phyloP scores from a whole-genome alignment of 2,113 vertebrate species.

The Notiomystis cincta region DNA sequence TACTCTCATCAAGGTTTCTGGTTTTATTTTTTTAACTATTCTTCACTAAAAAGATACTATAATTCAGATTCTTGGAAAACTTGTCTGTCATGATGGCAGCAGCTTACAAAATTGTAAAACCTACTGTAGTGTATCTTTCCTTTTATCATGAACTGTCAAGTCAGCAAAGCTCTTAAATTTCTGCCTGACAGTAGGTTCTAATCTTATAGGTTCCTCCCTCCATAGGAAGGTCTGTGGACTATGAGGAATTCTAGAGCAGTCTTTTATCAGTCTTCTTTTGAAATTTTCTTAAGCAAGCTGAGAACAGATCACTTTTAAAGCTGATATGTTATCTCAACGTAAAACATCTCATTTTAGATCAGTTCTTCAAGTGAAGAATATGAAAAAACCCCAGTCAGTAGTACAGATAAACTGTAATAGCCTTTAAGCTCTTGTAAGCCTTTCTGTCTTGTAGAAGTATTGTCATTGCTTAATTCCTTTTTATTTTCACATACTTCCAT shows the following conservation, averaged over 20 bases:
- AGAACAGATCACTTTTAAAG: not conserved
- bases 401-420: not conserved
- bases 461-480: not conserved
- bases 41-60: not conserved
- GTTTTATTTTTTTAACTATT: not conserved
- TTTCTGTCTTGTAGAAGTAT: not conserved
- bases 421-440: not conserved
- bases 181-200: not conserved
- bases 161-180: not conserved
- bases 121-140: not conserved
- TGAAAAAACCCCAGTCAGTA: not conserved
- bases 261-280: not conserved
- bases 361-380: not conserved
- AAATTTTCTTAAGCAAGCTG: not conserved
- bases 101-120: not conserved
- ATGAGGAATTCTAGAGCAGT: not conserved
- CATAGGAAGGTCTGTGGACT: not conserved
- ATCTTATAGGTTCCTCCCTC: not conserved
- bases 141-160: not conserved
- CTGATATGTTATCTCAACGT: fast-evolving
- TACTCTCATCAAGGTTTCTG: not conserved
- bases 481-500: not conserved
- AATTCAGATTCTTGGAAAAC: not conserved
- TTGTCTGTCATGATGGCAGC: not conserved
- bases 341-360: not conserved